Conservation (phyloP, 2,797 vertebrate genomes). For the Bovichtus diacanthus region DNA sequence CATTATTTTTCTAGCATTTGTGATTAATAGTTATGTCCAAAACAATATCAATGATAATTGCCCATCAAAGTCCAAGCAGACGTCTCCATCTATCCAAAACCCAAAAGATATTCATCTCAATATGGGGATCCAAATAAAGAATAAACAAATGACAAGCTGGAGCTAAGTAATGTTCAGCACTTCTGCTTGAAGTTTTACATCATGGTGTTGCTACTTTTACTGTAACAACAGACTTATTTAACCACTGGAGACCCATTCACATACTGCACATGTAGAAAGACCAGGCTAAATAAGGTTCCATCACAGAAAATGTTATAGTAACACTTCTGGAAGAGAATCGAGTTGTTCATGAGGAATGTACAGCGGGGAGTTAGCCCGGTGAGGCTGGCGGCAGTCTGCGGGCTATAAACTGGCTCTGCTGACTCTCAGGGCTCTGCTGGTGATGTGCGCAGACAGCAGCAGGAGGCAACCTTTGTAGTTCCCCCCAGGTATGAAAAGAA, state of each 20-base stretch:
- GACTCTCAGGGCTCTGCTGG: constrained; percentile 46
- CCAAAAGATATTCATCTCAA: not conserved
- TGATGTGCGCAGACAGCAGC: constrained; percentile 49
- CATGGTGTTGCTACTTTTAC: not conserved
- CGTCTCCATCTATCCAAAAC: not conserved
- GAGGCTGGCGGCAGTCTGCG: constrained; percentile 24
- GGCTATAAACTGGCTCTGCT: constrained; percentile 53
- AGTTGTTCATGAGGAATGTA: constrained; percentile 46
- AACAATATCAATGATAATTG: not conserved
- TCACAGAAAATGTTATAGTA: not conserved
- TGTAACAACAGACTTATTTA: not conserved
- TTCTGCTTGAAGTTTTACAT: not conserved
- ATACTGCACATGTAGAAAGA: not conserved
- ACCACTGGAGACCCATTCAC: not conserved
- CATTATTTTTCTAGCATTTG: not conserved
- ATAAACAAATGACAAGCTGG: not conserved
- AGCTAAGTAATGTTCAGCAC: not conserved
- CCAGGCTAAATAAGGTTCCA: not conserved
- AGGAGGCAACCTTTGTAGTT: constrained; percentile 65
- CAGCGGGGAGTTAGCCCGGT: constrained; percentile 9
- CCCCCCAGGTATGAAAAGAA: constrained; percentile 63
- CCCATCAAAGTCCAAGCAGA: not conserved
- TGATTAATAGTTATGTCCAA: not conserved
- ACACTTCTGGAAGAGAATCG: constrained; percentile 9
- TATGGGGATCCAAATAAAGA: not conserved